These are phyloP conservation scores for Lasioglossum baleicum DNA, from an alignment of 1,140 invertebrate species.

Conservation along the genomic window DNA sequence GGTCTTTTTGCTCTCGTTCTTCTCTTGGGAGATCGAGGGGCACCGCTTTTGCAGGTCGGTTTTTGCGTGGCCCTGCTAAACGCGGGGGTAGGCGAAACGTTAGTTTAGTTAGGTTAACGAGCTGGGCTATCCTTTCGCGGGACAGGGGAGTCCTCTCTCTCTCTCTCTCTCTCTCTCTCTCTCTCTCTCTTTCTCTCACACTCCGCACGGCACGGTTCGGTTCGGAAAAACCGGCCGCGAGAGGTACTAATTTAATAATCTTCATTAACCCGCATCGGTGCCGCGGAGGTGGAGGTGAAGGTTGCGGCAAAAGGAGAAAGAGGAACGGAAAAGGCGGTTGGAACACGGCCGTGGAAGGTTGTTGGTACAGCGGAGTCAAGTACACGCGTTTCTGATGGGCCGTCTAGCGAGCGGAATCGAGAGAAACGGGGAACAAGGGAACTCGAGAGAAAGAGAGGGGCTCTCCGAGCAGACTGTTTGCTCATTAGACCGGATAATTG, in stretches of 20 bases:
- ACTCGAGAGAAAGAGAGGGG: conserved; percentile 37
- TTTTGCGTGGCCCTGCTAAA: no score
- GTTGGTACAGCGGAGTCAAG: conserved; percentile 60
- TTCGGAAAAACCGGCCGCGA: conserved; percentile 56
- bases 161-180: no score
- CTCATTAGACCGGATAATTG: conserved; percentile 79
- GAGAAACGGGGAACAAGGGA: conserved; percentile 45
- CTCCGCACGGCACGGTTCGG: no score
- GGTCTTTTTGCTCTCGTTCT: conserved; percentile 18
- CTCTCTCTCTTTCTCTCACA: no score
- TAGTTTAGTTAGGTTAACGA: conserved; percentile 35
- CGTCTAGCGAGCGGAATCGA: conserved; percentile 53
- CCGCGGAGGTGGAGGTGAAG: conserved; percentile 20
- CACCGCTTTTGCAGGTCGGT: no score
- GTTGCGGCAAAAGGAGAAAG: conserved; percentile 27
- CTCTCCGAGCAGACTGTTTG: conserved; percentile 71
- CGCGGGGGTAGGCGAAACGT: no score
- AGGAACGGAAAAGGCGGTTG: conserved; percentile 20
- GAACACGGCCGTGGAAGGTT: conserved; percentile 61
- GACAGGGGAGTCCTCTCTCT: no score
- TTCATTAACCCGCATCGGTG: conserved; percentile 64
- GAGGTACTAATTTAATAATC: conserved; percentile 76
- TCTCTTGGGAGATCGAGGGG: not conserved
- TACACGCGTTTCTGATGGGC: conserved; percentile 61
- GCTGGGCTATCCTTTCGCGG: conserved; percentile 21